Base-by-base conservation (phyloP, 2,888 invertebrate genomes). In the Polymixis lichenea region DNA sequence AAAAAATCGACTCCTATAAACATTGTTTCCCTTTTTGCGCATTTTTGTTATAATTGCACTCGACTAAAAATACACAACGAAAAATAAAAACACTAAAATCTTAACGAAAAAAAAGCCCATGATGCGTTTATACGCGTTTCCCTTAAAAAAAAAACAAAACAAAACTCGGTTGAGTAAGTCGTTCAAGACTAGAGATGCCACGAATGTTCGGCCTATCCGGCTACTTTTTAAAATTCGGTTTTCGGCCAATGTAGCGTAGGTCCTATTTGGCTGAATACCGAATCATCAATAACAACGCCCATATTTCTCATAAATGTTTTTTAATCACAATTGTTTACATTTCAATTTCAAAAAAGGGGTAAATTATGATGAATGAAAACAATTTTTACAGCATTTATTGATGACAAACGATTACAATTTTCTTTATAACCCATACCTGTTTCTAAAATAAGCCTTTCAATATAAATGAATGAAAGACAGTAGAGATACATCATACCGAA, bases 91-190 rank as follows among this genome's bases (percentile, higher is more conserved):
- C 5, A 67, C 11, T 70, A 2, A n/a, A 46, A n/a, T 17, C 8
- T 46, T 66, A 70, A 28, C 28, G 17, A 15, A 7, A 49, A 43
- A 25, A n/a, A n/a, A n/a, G n/a, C n/a, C n/a, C n/a, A n/a, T n/a
- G n/a, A n/a, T n/a, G n/a, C n/a, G n/a, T n/a, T n/a, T n/a, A n/a
- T 32, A 56, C 19, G 25, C 49, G 46, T 66, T 62, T 73, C 17
- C 60, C 64, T 77, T 61, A 56, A 74, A 66, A n/a, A n/a, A n/a
- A n/a, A n/a, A n/a, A n/a, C n/a, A n/a, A n/a, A n/a, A n/a, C n/a
- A n/a, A n/a, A 78, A 73, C 51, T 72, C 61, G 62, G 58, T 60
- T 72, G 55, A 46, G 32, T 67, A 72, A 75, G 56, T 71, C 49
- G 75, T 77, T 74, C 62, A 38, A 72, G 65, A 73, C 58, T 25